Evolutionary conservation across 2,113 vertebrate species (phyloP).

Genomic region (Nicator chloris): DNA sequence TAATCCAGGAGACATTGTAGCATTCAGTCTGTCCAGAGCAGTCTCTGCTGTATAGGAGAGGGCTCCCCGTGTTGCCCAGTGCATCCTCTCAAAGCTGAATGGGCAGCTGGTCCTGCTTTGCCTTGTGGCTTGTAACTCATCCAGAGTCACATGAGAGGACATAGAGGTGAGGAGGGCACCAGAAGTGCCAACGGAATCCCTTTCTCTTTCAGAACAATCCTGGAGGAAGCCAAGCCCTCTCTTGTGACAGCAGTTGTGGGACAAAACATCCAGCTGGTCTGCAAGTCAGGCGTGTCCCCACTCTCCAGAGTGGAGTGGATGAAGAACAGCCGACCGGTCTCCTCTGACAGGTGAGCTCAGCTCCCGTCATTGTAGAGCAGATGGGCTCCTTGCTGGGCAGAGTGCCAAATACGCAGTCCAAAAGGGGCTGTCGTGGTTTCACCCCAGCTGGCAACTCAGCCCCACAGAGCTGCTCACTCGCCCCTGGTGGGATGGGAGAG

Average conservation of each 20-base stretch:
- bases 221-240: constrained; percentile 77
- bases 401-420: background rate
- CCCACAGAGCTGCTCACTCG: background rate
- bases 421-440: background rate
- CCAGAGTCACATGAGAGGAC: background rate
- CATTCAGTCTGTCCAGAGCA: background rate
- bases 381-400: background rate
- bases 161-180: background rate
- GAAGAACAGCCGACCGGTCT: constrained; percentile 76
- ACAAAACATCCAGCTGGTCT: constrained; percentile 83
- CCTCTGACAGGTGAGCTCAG: constrained; percentile 77
- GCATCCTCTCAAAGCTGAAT: background rate
- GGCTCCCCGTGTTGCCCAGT: background rate
- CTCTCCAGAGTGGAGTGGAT: constrained; percentile 81
- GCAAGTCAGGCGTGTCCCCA: constrained; percentile 70
- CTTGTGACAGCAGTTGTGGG: constrained; percentile 78
- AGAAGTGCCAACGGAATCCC: background rate
- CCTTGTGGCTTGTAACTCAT: background rate
- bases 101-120: background rate
- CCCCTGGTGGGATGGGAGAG: background rate
- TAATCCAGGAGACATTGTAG: background rate
- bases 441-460: background rate
- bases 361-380: background rate
- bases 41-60: background rate
- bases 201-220: constrained; percentile 68